Conservation (phyloP, 1,140 invertebrate species). For the Agrypnia vestita region DNA sequence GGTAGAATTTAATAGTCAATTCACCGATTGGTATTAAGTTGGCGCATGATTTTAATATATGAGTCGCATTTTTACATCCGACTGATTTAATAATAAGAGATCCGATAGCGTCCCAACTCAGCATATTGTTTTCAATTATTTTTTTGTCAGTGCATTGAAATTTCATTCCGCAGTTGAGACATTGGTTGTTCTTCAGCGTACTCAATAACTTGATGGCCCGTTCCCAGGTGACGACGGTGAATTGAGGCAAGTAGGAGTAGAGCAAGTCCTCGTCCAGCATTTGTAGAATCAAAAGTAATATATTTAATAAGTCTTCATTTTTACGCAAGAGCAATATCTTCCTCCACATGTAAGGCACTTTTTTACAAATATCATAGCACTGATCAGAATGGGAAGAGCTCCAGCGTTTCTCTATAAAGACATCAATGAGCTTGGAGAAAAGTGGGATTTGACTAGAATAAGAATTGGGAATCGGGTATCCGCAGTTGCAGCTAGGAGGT, state of each 20-base stretch:
- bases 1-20: conserved; percentile 69
- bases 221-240: conserved; percentile 70
- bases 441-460: conserved; percentile 67
- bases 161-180: conserved; percentile 71
- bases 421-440: conserved; percentile 68
- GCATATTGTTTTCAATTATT: conserved; percentile 63
- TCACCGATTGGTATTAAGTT: conserved; percentile 66
- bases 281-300: conserved; percentile 69
- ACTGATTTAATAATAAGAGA: conserved; percentile 70
- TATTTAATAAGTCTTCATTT: conserved; percentile 70
- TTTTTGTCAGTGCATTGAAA: conserved; percentile 61
- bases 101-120: conserved; percentile 70
- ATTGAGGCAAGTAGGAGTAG: conserved; percentile 69
- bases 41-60: conserved; percentile 66
- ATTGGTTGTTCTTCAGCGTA: conserved; percentile 68
- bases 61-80: conserved; percentile 68
- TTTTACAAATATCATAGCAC: conserved; percentile 73
- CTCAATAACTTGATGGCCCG: conserved; percentile 67
- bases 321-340: conserved; percentile 70
- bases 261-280: conserved; percentile 70
- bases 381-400: conserved; percentile 67
- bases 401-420: conserved; percentile 71
- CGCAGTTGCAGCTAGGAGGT: conserved; percentile 69
- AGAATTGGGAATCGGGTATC: conserved; percentile 68
- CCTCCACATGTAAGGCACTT: conserved; percentile 76